These are phyloP conservation scores for Elephas maximus DNA, from an alignment of 2,113 vertebrate genomes.

Conservation along the genomic window DNA sequence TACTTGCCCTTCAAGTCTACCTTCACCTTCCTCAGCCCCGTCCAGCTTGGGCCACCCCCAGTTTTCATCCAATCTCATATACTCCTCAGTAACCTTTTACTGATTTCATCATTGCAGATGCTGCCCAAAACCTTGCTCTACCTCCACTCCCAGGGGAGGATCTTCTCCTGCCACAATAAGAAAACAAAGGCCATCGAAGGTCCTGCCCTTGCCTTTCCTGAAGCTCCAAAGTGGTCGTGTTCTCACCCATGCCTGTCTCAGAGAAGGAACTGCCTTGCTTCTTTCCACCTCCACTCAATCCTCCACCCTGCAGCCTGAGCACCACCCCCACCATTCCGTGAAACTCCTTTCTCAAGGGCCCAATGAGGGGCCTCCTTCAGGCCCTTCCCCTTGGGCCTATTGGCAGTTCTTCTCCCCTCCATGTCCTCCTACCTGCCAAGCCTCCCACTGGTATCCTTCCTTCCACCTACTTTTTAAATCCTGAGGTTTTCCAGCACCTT, in stretches of 20 bases:
- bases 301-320: background rate
- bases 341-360: constrained; percentile 25
- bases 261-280: background rate
- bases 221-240: background rate
- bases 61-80: background rate
- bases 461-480: background rate
- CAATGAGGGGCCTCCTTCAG: background rate
- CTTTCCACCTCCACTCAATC: background rate
- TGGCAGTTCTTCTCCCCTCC: background rate
- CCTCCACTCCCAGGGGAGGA: background rate
- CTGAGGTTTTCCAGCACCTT: background rate
- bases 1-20: background rate
- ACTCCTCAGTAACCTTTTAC: background rate
- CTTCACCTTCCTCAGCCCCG: background rate
- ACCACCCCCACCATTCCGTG: background rate
- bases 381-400: background rate
- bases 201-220: background rate
- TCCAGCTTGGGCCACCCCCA: background rate
- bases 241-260: background rate
- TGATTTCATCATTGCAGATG: background rate
- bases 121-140: background rate
- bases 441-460: background rate
- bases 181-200: background rate
- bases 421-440: background rate
- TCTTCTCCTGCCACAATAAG: background rate